Evolutionary conservation across 2,888 invertebrate genomes (phyloP).

Genomic region (Philopedon plagiatum): DNA sequence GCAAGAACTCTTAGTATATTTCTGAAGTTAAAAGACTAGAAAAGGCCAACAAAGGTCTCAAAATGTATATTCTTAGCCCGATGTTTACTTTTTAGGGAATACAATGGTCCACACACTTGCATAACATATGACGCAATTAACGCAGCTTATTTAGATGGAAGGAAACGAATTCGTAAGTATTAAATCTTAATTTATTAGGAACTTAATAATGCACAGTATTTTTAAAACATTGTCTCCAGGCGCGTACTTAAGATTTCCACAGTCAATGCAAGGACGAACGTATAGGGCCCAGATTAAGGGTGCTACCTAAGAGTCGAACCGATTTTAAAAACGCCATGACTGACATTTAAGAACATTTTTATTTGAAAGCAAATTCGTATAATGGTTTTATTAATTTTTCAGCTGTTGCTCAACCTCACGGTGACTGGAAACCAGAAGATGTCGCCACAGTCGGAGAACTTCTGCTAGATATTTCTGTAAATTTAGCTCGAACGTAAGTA

Average conservation of each 20-base stretch:
- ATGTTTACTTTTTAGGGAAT: slow-evolving; percentile 74
- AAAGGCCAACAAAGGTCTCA: too few relatives aligned
- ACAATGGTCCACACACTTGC: slow-evolving; percentile 82
- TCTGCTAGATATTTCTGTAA: slow-evolving; percentile 87
- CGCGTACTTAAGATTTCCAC: too few relatives aligned
- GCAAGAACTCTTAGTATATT: too few relatives aligned
- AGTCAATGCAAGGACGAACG: too few relatives aligned
- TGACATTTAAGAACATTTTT: too few relatives aligned
- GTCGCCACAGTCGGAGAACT: slow-evolving; percentile 90
- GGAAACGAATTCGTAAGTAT: slow-evolving; percentile 89
- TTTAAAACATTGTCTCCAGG: not conserved
- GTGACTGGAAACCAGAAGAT: slow-evolving; percentile 88
- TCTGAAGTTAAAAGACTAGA: too few relatives aligned
- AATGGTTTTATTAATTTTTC: slow-evolving; percentile 46
- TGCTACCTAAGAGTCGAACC: too few relatives aligned
- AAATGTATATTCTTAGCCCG: too few relatives aligned
- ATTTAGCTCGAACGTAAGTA: slow-evolving; percentile 84
- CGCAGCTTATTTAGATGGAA: slow-evolving; percentile 88
- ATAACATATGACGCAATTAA: slow-evolving; percentile 93
- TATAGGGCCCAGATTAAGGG: too few relatives aligned
- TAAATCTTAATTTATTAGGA: not conserved
- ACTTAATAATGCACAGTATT: not conserved
- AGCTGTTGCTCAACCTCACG: slow-evolving; percentile 87
- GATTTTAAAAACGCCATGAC: too few relatives aligned
- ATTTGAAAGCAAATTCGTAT: not conserved